A percentile compares a stretch with the other conserved stretches of the same genome.
Evolutionary conservation across 2,888 invertebrate genomes (phyloP).

Genomic region (Cantharis lateralis): DNA sequence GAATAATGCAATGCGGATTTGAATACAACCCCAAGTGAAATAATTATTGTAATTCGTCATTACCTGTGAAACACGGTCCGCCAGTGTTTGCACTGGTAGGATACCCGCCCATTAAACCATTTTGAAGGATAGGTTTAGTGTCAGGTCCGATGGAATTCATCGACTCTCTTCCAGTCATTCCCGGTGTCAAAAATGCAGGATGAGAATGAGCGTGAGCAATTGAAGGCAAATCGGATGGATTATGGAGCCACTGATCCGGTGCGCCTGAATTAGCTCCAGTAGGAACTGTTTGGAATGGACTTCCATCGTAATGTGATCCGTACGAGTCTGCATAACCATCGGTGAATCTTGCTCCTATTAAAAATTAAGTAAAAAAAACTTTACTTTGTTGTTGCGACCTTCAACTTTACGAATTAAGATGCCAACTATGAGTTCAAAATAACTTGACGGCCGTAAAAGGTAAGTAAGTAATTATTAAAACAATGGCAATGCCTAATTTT

Average conservation of each 20-base stretch:
- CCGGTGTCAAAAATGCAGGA: conserved; percentile 59
- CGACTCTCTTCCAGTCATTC: conserved; percentile 48
- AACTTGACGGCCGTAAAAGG: conserved; percentile 10
- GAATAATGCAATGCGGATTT: neutral
- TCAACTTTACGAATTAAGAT: neutral
- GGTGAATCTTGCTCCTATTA: conserved; percentile 56
- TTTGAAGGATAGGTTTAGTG: conserved; percentile 61
- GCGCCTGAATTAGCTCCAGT: conserved; percentile 60
- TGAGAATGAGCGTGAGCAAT: conserved; percentile 57
- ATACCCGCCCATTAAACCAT: conserved; percentile 64
- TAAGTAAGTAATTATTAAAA: conserved; percentile 11
- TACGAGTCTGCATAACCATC: conserved; percentile 61
- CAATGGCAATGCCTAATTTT: conserved; percentile 6
- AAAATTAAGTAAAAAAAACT: neutral
- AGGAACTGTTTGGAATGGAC: conserved; percentile 77
- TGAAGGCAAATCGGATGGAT: conserved; percentile 43
- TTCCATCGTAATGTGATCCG: conserved; percentile 66
- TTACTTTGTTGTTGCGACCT: neutral
- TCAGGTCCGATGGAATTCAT: conserved; percentile 49
- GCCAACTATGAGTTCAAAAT: conserved; percentile 1
- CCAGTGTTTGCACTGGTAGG: conserved; percentile 60
- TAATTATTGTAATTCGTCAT: conserved; percentile 31
- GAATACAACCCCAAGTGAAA: neutral
- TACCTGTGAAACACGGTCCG: conserved; percentile 69
- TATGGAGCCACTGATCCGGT: conserved; percentile 52